phyloP scores from a whole-genome alignment of 1,140 invertebrate species.

The Mesaphorura yosii region DNA sequence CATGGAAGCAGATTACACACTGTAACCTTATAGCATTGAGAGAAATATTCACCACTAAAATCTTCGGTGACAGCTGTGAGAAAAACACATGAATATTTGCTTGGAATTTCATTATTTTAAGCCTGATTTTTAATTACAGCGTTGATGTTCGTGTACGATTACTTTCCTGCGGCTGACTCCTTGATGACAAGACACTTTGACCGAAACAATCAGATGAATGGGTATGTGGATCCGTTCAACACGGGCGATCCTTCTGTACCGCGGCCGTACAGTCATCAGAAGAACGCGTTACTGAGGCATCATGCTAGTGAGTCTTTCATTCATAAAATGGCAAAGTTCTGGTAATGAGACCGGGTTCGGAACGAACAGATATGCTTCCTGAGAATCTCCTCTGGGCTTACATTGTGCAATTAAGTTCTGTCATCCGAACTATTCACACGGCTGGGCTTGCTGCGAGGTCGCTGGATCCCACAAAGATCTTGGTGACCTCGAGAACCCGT shows the following conservation, averaged over 20 bases:
- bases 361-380: conserved; percentile 55
- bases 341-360: background rate
- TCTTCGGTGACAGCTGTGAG: conserved; percentile 89
- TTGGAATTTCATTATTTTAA: conserved; percentile 4
- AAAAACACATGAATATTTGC: conserved; percentile 29
- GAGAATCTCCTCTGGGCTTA: conserved; percentile 91
- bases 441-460: conserved; percentile 55
- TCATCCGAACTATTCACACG: conserved; percentile 78
- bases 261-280: conserved; percentile 67
- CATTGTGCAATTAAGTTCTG: conserved; percentile 90
- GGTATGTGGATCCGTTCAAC: conserved; percentile 63
- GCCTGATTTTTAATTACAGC: conserved; percentile 53
- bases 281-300: conserved; percentile 59
- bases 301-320: conserved; percentile 32
- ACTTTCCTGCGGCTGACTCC: conserved; percentile 79
- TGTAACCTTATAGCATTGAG: conserved; percentile 82
- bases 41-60: conserved; percentile 90
- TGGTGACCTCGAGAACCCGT: conserved; percentile 53
- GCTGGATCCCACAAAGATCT: conserved; percentile 83
- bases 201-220: conserved; percentile 50
- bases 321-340: background rate
- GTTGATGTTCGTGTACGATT: conserved; percentile 92
- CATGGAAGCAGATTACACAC: conserved; percentile 87
- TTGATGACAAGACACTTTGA: conserved; percentile 75
- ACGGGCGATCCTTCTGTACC: conserved; percentile 65